Percentiles rank a stretch among this genome's conserved stretches.
Evolutionary conservation across 2,113 vertebrate genomes (phyloP).

Genomic region (Nematolebias whitei): DNA sequence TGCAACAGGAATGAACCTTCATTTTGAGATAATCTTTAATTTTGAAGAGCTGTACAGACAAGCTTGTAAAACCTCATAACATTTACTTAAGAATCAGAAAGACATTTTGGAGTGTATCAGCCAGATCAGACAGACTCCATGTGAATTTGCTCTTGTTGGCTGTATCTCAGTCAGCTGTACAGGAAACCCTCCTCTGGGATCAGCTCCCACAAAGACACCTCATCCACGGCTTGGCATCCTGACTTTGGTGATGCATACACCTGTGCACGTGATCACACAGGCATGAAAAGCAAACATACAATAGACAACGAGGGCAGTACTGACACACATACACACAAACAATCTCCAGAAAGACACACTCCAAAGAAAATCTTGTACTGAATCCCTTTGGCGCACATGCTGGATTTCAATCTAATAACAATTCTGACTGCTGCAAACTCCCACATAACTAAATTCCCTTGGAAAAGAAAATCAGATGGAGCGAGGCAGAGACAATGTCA

Average conservation of each 20-base stretch:
- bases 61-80: constrained; percentile 12
- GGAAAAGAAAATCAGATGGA: constrained; percentile 5
- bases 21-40: background rate
- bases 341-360: constrained; percentile 14
- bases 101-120: constrained; percentile 19
- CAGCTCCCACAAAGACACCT: constrained; percentile 34
- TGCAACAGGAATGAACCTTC: background rate
- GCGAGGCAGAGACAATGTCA: background rate
- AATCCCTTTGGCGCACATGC: constrained; percentile 25
- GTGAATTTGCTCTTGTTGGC: constrained; percentile 46
- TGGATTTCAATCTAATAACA: constrained; percentile 23
- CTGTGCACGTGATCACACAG: constrained; percentile 31
- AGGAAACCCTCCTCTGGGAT: constrained; percentile 27
- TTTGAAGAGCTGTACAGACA: constrained; percentile 5
- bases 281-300: constrained; percentile 38
- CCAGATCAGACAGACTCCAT: constrained; percentile 26
- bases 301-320: background rate
- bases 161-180: constrained; percentile 35
- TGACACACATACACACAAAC: background rate
- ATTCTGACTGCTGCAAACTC: constrained; percentile 6
- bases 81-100: constrained; percentile 7
- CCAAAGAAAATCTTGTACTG: background rate
- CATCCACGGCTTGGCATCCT: constrained; percentile 37
- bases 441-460: constrained; percentile 25
- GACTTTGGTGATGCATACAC: constrained; percentile 26